A percentile compares a stretch with the other conserved stretches of the same genome.
Conservation (phyloP, 2,797 vertebrate genomes). For the Poecilia velifera region DNA sequence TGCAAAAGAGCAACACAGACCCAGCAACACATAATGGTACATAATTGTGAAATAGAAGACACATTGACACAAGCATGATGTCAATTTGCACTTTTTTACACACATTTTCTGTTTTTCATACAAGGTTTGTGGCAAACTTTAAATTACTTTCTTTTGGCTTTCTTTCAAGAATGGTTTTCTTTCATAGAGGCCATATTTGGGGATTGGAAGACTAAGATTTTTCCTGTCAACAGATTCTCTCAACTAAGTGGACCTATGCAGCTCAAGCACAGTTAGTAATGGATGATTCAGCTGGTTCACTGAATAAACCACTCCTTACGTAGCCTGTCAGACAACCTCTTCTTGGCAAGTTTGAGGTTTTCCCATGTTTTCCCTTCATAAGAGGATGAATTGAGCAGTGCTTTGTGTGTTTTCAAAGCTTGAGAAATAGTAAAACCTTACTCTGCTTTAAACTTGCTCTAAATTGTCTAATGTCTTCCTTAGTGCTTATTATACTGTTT, state of each 20-base stretch:
- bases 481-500: not conserved
- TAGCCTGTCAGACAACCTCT: not conserved
- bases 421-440: not conserved
- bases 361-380: not conserved
- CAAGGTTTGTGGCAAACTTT: not conserved
- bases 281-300: not conserved
- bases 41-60: not conserved
- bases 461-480: not conserved
- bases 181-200: not conserved
- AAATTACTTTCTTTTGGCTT: not conserved
- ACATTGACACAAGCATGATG: not conserved
- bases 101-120: not conserved
- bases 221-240: not conserved
- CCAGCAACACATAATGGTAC: not conserved
- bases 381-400: not conserved
- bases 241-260: not conserved
- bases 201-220: too few species aligned
- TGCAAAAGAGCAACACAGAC: not conserved
- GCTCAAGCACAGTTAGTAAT: not conserved
- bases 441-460: not conserved
- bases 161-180: not conserved
- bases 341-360: not conserved
- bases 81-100: not conserved
- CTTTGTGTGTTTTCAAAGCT: not conserved
- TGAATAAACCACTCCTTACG: not conserved